These are phyloP conservation scores for Unio delphinus DNA, from an alignment of 2,888 invertebrate genomes.

Conservation along the genomic window DNA sequence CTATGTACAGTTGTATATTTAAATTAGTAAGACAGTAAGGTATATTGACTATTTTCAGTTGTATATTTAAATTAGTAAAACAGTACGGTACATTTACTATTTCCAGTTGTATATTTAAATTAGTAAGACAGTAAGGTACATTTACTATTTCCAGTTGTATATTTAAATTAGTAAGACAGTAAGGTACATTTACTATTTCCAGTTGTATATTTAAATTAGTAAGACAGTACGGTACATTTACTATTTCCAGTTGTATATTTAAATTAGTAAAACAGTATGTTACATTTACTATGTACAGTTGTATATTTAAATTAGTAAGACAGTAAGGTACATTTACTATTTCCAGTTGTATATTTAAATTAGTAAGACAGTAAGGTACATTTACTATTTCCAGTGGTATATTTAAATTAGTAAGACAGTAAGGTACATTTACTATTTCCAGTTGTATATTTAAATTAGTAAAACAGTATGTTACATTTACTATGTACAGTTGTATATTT, in stretches of 20 bases:
- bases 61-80: too few relatives aligned
- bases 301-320: too few relatives aligned
- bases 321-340: too few relatives aligned
- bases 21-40: too few relatives aligned
- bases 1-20: constrained; percentile 49
- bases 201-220: constrained; percentile 42
- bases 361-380: too few relatives aligned
- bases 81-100: too few relatives aligned
- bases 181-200: constrained; percentile 13
- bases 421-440: constrained; percentile 13
- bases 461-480: too few relatives aligned
- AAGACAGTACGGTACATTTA: too few relatives aligned
- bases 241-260: constrained; percentile 49
- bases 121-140: too few relatives aligned
- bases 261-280: too few relatives aligned
- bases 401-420: too few relatives aligned
- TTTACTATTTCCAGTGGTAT: constrained; percentile 50
- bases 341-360: constrained; percentile 49
- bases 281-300: constrained; percentile 50
- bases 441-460: constrained; percentile 42
- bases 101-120: constrained; percentile 49
- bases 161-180: too few relatives aligned
- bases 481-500: constrained; percentile 49
- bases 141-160: constrained; percentile 50
- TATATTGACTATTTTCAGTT: constrained; percentile 49